These are phyloP conservation scores for Tetrax tetrax DNA, from an alignment of 2,113 vertebrate genomes.

Conservation along the genomic window DNA sequence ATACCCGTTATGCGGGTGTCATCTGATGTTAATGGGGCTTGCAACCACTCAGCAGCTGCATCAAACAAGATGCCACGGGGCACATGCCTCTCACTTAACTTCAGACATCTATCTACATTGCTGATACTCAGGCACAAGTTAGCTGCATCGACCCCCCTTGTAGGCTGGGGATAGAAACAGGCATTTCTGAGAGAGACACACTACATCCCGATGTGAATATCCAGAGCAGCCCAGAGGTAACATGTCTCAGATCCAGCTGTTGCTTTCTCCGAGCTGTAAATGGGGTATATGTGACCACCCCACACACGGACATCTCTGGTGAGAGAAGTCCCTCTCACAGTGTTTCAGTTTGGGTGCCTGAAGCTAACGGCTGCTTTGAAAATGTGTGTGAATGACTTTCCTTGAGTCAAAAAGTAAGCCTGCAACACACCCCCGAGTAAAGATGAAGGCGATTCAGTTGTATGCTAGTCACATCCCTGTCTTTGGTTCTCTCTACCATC, in stretches of 20 bases:
- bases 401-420: background rate
- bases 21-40: background rate
- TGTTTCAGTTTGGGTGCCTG: background rate
- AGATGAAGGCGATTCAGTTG: background rate
- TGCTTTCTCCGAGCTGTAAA: background rate
- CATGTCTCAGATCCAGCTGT: background rate
- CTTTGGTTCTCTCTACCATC: background rate
- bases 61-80: background rate
- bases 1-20: background rate
- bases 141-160: fast-evolving
- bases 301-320: background rate
- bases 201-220: background rate
- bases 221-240: background rate
- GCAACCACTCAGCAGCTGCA: background rate
- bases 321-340: background rate
- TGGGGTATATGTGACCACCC: fast-evolving
- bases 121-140: background rate
- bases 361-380: background rate
- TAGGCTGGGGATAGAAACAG: background rate
- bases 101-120: background rate
- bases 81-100: background rate
- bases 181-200: background rate
- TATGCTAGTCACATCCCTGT: background rate
- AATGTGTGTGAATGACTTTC: background rate
- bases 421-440: background rate